Conservation (phyloP, 2,113 vertebrate genomes). For the Oncorhynchus tshawytscha region DNA sequence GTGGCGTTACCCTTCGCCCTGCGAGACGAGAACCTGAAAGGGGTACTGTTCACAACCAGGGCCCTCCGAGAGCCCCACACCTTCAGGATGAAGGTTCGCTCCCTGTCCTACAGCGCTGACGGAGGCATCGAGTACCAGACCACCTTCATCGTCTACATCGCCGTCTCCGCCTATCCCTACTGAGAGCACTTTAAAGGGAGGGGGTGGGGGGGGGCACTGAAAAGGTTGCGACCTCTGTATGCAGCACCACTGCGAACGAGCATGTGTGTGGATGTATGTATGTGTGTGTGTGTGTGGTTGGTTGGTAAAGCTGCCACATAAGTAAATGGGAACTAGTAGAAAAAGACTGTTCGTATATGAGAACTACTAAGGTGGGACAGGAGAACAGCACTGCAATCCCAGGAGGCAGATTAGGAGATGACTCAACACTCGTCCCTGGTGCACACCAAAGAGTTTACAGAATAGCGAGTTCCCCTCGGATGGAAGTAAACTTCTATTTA, state of each 20-base stretch:
- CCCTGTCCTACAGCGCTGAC: constrained; percentile 81
- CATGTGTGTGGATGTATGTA: not conserved
- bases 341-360: constrained; percentile 25
- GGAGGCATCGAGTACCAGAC: constrained; percentile 92
- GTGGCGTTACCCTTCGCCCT: constrained; percentile 84
- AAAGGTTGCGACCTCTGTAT: constrained; percentile 5
- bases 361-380: constrained; percentile 28
- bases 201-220: not conserved
- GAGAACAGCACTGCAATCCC: constrained; percentile 16
- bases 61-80: constrained; percentile 83
- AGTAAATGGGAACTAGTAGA: constrained; percentile 40
- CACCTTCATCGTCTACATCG: constrained; percentile 96
- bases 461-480: constrained; percentile 4
- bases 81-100: constrained; percentile 90
- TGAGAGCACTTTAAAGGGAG: constrained; percentile 69
- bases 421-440: constrained; percentile 19
- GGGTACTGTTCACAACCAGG: constrained; percentile 86
- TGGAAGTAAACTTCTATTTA: constrained; percentile 26
- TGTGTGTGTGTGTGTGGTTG: not conserved
- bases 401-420: constrained; percentile 23
- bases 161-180: constrained; percentile 94
- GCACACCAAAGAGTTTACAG: constrained; percentile 14
- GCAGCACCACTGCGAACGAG: not conserved
- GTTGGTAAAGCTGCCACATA: constrained; percentile 49
- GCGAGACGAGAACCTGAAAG: constrained; percentile 91